A percentile compares a stretch with the other conserved stretches of the same genome.
phyloP scores from a whole-genome alignment of 2,113 vertebrate species.

The Callipepla californica region DNA sequence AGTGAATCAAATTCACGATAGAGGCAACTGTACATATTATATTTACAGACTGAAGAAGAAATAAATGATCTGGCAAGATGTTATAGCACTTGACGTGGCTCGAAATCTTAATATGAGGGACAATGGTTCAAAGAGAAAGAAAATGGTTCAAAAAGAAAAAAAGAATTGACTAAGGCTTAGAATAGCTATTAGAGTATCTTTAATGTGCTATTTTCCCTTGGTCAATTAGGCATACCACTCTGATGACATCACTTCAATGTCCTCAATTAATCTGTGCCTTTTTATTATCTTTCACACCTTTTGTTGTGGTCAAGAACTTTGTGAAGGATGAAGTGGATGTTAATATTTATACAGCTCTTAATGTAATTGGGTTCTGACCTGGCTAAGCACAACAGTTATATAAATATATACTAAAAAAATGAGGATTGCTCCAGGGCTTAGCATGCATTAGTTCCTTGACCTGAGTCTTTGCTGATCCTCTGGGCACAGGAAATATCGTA shows the following conservation, averaged over 20 bases:
- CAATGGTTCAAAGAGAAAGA: background rate
- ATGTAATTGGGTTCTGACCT: conserved; percentile 41
- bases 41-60: conserved; percentile 40
- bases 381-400: conserved; percentile 30
- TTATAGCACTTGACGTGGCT: background rate
- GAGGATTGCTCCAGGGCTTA: background rate
- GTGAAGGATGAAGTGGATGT: conserved; percentile 41
- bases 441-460: background rate
- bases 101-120: background rate
- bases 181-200: background rate
- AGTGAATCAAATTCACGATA: conserved; percentile 17
- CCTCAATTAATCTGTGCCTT: background rate
- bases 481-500: conserved; percentile 49
- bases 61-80: conserved; percentile 13
- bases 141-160: background rate
- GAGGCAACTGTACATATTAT: conserved; percentile 32
- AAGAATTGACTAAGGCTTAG: background rate
- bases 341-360: conserved; percentile 65
- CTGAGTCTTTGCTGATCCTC: background rate
- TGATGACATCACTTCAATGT: conserved; percentile 1
- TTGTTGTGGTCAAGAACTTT: conserved; percentile 12
- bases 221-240: background rate
- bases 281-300: conserved; percentile 59
- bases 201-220: background rate
- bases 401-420: background rate